Conservation (phyloP, 2,888 invertebrate genomes). For the Pseudoips prasinana region DNA sequence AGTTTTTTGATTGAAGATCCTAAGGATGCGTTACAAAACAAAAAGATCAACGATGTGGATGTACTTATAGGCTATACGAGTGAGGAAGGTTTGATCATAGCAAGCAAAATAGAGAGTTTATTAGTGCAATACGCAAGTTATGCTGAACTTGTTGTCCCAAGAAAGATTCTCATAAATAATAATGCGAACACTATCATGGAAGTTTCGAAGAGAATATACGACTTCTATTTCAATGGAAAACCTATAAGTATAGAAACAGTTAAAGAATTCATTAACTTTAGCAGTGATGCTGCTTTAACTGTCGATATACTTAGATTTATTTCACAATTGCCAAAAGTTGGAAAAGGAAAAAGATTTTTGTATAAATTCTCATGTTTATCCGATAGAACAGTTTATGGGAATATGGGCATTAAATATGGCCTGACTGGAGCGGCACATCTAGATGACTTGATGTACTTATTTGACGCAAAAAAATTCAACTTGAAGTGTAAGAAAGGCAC, state of each 20-base stretch:
- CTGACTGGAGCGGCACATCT: background rate
- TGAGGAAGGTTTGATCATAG: constrained; percentile 78
- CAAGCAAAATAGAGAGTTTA: constrained; percentile 17
- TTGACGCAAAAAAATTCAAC: constrained; percentile 1
- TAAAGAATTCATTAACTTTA: constrained; percentile 37
- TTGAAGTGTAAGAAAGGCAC: background rate
- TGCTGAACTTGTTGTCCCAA: constrained; percentile 46
- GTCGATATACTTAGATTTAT: constrained; percentile 32
- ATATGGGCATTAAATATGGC: background rate
- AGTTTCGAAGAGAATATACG: constrained; percentile 40
- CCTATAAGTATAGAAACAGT: constrained; percentile 25
- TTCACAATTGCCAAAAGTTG: constrained; percentile 14
- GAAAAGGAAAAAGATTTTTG: constrained; percentile 15
- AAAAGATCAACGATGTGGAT: constrained; percentile 77
- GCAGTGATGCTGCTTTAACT: constrained; percentile 29
- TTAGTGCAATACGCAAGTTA: constrained; percentile 33
- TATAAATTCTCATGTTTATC: constrained; percentile 43
- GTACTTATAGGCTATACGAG: constrained; percentile 86
- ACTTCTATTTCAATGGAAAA: constrained; percentile 45
- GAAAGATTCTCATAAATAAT: constrained; percentile 35
- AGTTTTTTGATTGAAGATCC: constrained; percentile 45
- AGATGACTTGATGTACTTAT: constrained; percentile 3
- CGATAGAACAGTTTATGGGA: constrained; percentile 22
- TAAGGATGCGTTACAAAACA: constrained; percentile 47
- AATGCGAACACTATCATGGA: constrained; percentile 33